phyloP scores from a whole-genome alignment of 2,113 vertebrate species.

The Falcunculus frontatus region DNA sequence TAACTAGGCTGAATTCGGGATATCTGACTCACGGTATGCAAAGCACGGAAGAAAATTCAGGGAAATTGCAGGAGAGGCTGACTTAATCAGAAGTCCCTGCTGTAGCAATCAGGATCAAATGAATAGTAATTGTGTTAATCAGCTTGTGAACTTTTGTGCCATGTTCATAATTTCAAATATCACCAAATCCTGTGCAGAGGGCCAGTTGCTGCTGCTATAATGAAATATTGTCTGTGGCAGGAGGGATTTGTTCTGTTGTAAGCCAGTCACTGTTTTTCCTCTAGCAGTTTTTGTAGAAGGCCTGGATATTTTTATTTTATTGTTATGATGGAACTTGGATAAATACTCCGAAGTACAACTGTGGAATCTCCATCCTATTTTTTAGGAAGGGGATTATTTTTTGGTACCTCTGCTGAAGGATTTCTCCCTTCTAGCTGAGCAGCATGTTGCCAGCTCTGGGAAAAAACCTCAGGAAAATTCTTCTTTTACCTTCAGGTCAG shows the following conservation, averaged over 20 bases:
- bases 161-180: constrained; percentile 56
- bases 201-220: constrained; percentile 37
- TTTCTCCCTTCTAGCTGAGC: background rate
- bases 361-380: background rate
- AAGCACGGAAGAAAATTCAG: constrained; percentile 2
- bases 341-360: background rate
- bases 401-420: background rate
- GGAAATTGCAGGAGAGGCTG: constrained; percentile 45
- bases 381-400: background rate
- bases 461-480: background rate
- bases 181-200: constrained; percentile 35
- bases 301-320: background rate
- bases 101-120: constrained; percentile 69
- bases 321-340: background rate
- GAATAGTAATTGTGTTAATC: constrained; percentile 69
- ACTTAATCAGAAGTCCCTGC: constrained; percentile 58
- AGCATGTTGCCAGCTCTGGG: fast-evolving
- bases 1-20: background rate
- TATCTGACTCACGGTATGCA: constrained; percentile 17
- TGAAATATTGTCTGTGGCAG: constrained; percentile 20
- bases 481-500: background rate
- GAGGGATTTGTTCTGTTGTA: constrained; percentile 7
- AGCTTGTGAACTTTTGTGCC: constrained; percentile 56
- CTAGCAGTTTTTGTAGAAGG: background rate
- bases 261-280: background rate